A percentile compares a stretch with the other conserved stretches of the same genome.
Conservation (phyloP, 2,113 vertebrate species). For the Apus apus region DNA sequence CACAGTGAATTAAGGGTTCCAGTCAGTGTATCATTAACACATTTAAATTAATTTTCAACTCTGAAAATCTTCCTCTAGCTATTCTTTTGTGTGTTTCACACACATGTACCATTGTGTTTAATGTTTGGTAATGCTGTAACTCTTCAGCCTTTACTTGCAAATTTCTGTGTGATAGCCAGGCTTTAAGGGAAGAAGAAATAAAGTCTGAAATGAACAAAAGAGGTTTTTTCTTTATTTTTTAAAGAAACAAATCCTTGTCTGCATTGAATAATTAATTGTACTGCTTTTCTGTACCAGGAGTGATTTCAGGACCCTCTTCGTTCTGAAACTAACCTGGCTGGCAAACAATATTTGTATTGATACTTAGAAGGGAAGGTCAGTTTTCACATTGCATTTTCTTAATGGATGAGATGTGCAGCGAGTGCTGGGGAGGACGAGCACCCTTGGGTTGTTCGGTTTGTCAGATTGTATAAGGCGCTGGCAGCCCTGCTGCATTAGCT, state of each 20-base stretch:
- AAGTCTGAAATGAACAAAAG: neutral
- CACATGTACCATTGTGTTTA: neutral
- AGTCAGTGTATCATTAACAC: neutral
- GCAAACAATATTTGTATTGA: neutral
- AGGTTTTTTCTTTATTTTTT: neutral
- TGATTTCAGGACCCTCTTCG: neutral
- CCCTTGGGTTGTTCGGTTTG: slow-evolving; percentile 46
- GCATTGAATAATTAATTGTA: neutral
- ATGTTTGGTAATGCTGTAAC: neutral
- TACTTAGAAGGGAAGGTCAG: slow-evolving; percentile 6
- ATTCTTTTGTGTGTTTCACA: neutral
- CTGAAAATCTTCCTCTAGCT: neutral
- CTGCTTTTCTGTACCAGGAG: neutral
- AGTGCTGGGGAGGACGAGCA: slow-evolving; percentile 42
- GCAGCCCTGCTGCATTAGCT: slow-evolving; percentile 35
- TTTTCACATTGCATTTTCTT: slow-evolving; percentile 29
- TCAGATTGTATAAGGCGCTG: slow-evolving; percentile 49
- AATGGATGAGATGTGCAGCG: slow-evolving; percentile 34
- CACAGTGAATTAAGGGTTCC: neutral
- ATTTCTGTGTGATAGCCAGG: neutral
- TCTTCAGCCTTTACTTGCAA: neutral
- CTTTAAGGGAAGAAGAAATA: neutral
- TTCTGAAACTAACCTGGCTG: neutral
- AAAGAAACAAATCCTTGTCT: neutral
- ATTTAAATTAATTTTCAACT: neutral